Percentiles rank a stretch among this genome's conserved stretches.
Conservation (phyloP, 92 coral and sea anemone genomes). For the Chrysogorgia sp. region DNA sequence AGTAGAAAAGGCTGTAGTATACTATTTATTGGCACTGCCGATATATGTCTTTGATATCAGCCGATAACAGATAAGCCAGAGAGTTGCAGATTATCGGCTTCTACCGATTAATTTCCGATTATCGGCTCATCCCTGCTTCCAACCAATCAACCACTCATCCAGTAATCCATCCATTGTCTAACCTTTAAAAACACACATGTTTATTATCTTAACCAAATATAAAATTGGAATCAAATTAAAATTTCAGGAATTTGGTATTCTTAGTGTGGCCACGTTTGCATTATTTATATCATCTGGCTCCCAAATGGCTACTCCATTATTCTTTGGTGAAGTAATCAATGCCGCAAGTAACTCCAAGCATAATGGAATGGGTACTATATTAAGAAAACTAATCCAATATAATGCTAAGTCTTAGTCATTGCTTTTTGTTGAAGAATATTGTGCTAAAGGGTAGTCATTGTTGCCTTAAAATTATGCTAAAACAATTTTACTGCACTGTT, state of each 20-base stretch:
- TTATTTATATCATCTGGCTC: slow-evolving; percentile 78
- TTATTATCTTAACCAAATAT: not conserved
- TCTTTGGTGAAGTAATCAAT: slow-evolving; percentile 84
- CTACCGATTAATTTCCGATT: no score
- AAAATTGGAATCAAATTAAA: not conserved
- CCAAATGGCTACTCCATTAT: slow-evolving; percentile 88
- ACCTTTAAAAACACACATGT: not conserved
- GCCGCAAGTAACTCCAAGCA: slow-evolving; percentile 49
- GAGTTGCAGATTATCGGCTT: no score
- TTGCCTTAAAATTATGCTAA: no score
- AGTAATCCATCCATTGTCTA: not conserved
- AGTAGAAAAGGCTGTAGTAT: no score
- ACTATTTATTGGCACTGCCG: no score
- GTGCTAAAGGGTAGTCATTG: no score
- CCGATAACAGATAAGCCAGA: no score
- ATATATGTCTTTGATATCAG: no score
- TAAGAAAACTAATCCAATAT: not conserved
- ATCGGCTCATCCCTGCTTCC: no score
- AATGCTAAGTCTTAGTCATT: not conserved
- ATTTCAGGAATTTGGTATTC: slow-evolving; percentile 68
- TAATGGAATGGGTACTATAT: slow-evolving; percentile 71
- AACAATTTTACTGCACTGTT: no score
- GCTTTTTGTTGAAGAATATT: no score
- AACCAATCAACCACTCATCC: no score
- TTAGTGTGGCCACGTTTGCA: slow-evolving; percentile 76